A percentile compares a stretch with the other conserved stretches of the same genome.
Evolutionary conservation across 2,113 vertebrate species (phyloP).

Genomic region (Atlantisia rogersi): DNA sequence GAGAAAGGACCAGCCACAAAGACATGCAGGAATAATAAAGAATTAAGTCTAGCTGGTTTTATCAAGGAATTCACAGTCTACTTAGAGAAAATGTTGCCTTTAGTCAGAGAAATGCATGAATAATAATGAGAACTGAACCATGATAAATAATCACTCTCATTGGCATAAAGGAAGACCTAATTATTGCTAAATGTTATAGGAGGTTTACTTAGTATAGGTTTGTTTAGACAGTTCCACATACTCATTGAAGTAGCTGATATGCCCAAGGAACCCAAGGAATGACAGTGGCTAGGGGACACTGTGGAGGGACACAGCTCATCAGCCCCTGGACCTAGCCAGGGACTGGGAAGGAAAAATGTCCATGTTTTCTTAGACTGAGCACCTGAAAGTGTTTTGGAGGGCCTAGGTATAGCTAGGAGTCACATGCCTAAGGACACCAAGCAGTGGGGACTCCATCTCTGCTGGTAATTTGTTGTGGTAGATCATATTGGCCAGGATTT

Average conservation of each 20-base stretch:
- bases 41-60: not conserved
- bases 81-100: not conserved
- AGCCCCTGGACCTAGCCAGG: not conserved
- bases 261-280: not conserved
- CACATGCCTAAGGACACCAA: not conserved
- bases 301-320: not conserved
- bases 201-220: not conserved
- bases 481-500: not conserved
- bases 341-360: not conserved
- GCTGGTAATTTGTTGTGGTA: not conserved
- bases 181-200: not conserved
- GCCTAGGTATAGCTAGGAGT: not conserved
- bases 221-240: not conserved
- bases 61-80: slow-evolving; percentile 15
- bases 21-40: slow-evolving; percentile 26
- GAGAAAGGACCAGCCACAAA: not conserved
- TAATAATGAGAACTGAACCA: not conserved
- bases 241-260: not conserved
- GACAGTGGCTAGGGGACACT: not conserved
- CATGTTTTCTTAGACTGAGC: not conserved
- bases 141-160: not conserved
- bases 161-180: not conserved
- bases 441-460: not conserved
- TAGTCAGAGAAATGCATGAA: slow-evolving; percentile 21
- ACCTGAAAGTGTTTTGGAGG: not conserved